Evolutionary conservation across 2,888 invertebrate species (phyloP), one percentile per base, ranked within the genome.

Genomic region (Pammene aurita): DNA sequence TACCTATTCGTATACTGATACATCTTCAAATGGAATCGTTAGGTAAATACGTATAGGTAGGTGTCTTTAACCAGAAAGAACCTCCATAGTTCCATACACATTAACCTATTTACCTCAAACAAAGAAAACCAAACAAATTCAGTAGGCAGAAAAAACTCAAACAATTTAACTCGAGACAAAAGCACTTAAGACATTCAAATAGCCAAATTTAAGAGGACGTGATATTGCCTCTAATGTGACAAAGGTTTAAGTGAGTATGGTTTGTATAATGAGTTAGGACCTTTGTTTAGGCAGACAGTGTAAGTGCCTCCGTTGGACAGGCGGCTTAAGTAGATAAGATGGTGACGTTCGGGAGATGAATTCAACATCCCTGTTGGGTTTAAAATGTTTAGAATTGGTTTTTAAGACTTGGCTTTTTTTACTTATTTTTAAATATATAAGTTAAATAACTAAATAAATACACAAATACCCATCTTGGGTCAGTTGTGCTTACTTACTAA

Each of bases 261-360:
- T 41, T 18, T 5, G 7, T 18, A 0, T 42, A n/a, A 18, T n/a
- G 26, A 14, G 50, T n/a, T 61, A n/a, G 41, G 10, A 38, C 62
- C 9, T 62, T 62, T 41, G 50, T 50, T n/a, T 18, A 52, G 48
- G 9, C n/a, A 38, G 41, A 35, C 16, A 11, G 14, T 62, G 16
- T 62, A 41, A 52, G 62, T 62, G 79, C 79, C 80, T 78, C 76
- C 55, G 79, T 78, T 72, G 54, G 71, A 72, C 70, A 67, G 76
- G 78, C 78, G n/a, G 80, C 78, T 73, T 72, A 75, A 60, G 56
- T 46, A 74, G 81, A 86, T 84, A 84, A 82, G 61, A 4, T n/a
- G 41, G 73, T 75, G 79, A 80, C 85, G 84, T 81, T 82, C 84
- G 55, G 79, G 82, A 90, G 91, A 90, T 91, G 90, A 89, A 89